Evolutionary conservation across 2,888 invertebrate genomes (phyloP).

Genomic region (Buathra laborator): DNA sequence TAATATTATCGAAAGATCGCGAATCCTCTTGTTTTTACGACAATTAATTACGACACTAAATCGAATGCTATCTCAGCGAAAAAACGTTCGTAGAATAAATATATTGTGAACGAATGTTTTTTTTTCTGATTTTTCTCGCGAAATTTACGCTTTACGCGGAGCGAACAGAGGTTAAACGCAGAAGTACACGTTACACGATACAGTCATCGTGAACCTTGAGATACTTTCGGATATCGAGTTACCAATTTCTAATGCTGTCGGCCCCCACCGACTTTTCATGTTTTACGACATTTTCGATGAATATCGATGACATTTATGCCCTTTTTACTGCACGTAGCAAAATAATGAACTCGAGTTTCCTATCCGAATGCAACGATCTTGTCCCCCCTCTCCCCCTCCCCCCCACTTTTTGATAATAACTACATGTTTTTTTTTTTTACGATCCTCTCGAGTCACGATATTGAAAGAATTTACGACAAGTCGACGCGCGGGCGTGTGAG

Average conservation of each 20-base stretch:
- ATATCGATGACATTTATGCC: not conserved
- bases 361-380: not conserved
- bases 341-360: not conserved
- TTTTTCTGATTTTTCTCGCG: not conserved
- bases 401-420: not conserved
- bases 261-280: not conserved
- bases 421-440: constrained; percentile 19
- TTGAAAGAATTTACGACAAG: constrained; percentile 14
- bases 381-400: not conserved
- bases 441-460: constrained; percentile 2
- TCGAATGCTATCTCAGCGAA: not conserved
- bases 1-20: not conserved
- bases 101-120: not conserved
- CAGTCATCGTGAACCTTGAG: not conserved
- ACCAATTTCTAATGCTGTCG: not conserved
- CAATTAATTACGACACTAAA: too few relatives aligned
- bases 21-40: not conserved
- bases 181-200: not conserved
- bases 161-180: not conserved
- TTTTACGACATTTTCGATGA: not conserved
- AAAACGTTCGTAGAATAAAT: not conserved
- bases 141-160: not conserved
- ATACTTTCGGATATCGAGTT: not conserved
- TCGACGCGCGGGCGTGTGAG: not conserved
- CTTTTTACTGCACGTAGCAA: not conserved